Evolutionary conservation across 2,888 invertebrate species (phyloP), one percentile per base, ranked within the genome.

Genomic region (Odontothrips loti): DNA sequence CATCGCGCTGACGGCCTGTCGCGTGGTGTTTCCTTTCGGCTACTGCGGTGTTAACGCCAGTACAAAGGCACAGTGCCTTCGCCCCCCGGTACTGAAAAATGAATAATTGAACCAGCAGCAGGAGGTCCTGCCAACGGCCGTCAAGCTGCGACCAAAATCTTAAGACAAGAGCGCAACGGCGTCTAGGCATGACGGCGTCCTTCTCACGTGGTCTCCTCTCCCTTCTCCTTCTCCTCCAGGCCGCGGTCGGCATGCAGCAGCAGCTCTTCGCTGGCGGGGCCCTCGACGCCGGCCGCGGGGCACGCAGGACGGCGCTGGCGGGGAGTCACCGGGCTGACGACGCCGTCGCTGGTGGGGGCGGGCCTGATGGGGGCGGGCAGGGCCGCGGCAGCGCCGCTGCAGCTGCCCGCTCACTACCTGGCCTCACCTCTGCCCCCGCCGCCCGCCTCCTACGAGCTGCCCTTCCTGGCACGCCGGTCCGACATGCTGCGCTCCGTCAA

Each of bases 201-300:
- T 43, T n/a, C n/a, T n/a, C n/a, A n/a, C n/a, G n/a, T n/a, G n/a
- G n/a, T n/a, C n/a, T n/a, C n/a, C n/a, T n/a, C n/a, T n/a, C n/a
- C n/a, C n/a, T n/a, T 2, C 2, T 43, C 34, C 68, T 27, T 10
- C 27, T 75, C 12, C 12, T 27, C 27, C 68, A 75, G 68, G 10
- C 68, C 68, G 23, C 23, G 68, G 68, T 75, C 68, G 68, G 68
- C 68, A 75, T 75, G 68, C 68, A 75, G 68, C 68, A 75, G 68
- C 68, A 75, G 27, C 68, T 75, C 68, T 10, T 75, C 68, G 68
- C 68, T 75, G 23, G 27, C 68, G 68, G 68, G 68, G 23, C 27
- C 68, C 23, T 1, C 9, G 27, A 11, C 68, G 68, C 1, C 23
- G 68, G 27, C 68, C 27, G 68, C 68, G 68, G 68, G 68, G 1